Base-by-base conservation (phyloP, 1,140 invertebrate genomes). In the Euura saliciscinereae region DNA sequence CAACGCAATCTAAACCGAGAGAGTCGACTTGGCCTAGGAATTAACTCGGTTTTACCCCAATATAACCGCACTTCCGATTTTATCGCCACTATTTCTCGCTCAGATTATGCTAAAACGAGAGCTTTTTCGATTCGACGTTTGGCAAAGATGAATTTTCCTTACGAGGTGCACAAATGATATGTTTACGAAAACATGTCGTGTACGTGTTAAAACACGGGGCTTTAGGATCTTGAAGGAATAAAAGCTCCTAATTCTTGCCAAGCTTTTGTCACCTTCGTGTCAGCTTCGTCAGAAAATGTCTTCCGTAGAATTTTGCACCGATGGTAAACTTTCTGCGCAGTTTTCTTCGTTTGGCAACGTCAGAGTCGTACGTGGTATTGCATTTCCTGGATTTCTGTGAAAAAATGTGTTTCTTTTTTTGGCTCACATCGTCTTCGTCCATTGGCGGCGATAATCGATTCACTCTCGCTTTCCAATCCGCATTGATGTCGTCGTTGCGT, bases 61-160 rank as follows among this genome's bases (percentile, higher is more conserved):
- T n/a, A 28, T 28, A 28, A 28, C 28, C 28, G 28, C 74, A 74
- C 71, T 73, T 74, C n/a, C 74, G 71, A 13, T 67, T 71, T 65
- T 65, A 42, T 66, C 43, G 43, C 59, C 13, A 66, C 73, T 28
- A 28, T 28, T 28, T 28, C 65, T 73, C 71, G 68, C 68, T 45
- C 76, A 13, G 28, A 28, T 28, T 28, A 28, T 28, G 28, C 28
- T 28, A 28, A 28, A 28, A 28, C 28, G 28, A 28, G 28, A 28
- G 0, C 28, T 28, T 28, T 28, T 28, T 28, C 28, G 28, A 28
- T 28, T 28, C 0, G 28, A 28, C 28, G 28, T 28, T 28, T 28
- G 28, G 28, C 28, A 28, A 28, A 28, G 28, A 28, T 28, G 28
- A 28, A 28, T 28, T 28, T 28, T 28, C 28, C 28, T 28, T 28